Evolutionary conservation across 2,888 invertebrate species (phyloP), one percentile per base, ranked within the genome.

Genomic region (Nymphalis c-album): DNA sequence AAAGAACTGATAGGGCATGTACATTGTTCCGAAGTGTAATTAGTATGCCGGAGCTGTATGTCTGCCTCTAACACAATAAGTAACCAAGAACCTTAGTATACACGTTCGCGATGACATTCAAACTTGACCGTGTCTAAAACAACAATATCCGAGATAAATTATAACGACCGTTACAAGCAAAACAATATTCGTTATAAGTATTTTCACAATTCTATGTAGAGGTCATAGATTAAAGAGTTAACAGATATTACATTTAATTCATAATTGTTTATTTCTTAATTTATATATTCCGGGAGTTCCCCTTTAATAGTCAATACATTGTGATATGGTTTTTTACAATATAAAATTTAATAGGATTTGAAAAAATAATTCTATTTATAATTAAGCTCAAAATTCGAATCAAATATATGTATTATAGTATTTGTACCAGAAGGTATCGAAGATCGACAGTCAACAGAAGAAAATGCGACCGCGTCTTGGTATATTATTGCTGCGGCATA

Each of bases 121-220:
- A 79, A 84, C 80, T 86, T 87, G 89, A 84, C 91, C 90, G 89
- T 91, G 85, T 85, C 91, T 78, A 86, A 91, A 80, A 71, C 67
- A 59, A 82, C 82, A 86, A 88, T 84, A 79, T 74, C 77, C 73
- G 75, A 77, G 76, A 68, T 76, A 77, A 83, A 84, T 84, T 79
- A 60, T 53, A 77, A 80, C 76, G 78, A 74, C 69, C 74, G 71
- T 75, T 76, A 69, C 75, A 74, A 77, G 77, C 78, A 76, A 75
- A 79, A 80, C 77, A 76, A 75, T 73, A 73, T 71, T 75, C 74
- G 70, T 76, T 71, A 63, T 73, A 75, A 74, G 74, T 77, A 84
- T 84, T 82, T 84, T 75, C 75, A 83, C 76, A 80, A 81, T 76
- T 76, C 71, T 80, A 84, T 84, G 82, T 83, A 74, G 73, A 82